phyloP scores from a whole-genome alignment of 2,113 vertebrate genomes.

The Cyanoramphus novaezelandiae region DNA sequence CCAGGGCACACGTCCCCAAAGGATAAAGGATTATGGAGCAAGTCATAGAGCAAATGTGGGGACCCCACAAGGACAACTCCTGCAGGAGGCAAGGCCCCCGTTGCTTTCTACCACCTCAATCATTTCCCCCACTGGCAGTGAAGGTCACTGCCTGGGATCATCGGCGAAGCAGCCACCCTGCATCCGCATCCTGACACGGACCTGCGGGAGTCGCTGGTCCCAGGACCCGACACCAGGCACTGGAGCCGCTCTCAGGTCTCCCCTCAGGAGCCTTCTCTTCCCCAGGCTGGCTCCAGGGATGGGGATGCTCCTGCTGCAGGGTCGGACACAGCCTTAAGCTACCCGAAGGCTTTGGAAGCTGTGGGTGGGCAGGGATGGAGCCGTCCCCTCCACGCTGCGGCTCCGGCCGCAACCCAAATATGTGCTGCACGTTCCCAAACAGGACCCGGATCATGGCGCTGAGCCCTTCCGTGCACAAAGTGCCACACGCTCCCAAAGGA shows the following conservation, averaged over 20 bases:
- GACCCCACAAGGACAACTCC: background rate
- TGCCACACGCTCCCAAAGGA: background rate
- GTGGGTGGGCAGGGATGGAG: background rate
- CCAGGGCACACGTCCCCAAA: background rate
- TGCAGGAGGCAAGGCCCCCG: fast-evolving
- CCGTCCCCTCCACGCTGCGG: background rate
- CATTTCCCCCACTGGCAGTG: too few relatives aligned
- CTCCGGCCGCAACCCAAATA: background rate
- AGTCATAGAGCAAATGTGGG: background rate
- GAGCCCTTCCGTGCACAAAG: background rate
- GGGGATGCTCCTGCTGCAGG: background rate
- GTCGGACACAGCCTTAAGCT: background rate
- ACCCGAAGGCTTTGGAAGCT: background rate
- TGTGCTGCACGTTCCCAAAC: background rate
- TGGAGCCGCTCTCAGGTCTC: background rate
- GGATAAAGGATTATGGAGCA: background rate
- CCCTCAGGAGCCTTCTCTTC: background rate
- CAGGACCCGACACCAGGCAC: background rate
- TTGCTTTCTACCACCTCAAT: background rate
- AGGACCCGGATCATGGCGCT: background rate
- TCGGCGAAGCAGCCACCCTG: background rate
- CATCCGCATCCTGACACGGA: background rate
- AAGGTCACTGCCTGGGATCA: too few relatives aligned
- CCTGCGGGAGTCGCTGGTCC: too few relatives aligned
- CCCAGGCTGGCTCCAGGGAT: background rate